Evolutionary conservation across 2,113 vertebrate species (phyloP).

Genomic region (Chionodraco myersi): DNA sequence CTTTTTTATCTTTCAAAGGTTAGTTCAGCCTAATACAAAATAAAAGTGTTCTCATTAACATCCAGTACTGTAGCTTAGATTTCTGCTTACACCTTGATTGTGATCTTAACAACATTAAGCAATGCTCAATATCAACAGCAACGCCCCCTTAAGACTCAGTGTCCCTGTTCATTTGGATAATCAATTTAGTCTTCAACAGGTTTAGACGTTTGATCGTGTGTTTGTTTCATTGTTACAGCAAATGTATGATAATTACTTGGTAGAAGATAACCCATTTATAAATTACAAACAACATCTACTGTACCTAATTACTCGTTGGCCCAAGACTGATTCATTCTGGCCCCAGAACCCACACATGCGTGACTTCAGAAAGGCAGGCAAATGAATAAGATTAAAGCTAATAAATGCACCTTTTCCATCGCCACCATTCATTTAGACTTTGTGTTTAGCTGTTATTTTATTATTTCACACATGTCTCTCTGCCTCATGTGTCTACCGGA

Average conservation of each 20-base stretch:
- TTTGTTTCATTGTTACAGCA: background rate
- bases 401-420: background rate
- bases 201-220: background rate
- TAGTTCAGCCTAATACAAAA: background rate
- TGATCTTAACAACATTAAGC: no score
- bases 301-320: slow-evolving; percentile 1
- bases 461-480: background rate
- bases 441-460: slow-evolving; percentile 1
- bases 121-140: background rate
- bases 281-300: slow-evolving; percentile 22
- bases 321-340: background rate
- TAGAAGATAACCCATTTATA: slow-evolving; percentile 18
- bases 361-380: background rate
- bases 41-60: background rate
- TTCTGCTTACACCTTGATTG: background rate
- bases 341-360: background rate
- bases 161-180: background rate
- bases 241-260: background rate
- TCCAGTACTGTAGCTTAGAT: background rate
- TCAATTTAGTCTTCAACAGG: background rate
- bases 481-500: slow-evolving; percentile 33
- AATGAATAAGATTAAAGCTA: background rate
- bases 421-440: no score
- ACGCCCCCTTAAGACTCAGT: background rate
- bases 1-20: background rate